Conservation (phyloP, 2,888 invertebrate species). For the Phortica okadai region DNA sequence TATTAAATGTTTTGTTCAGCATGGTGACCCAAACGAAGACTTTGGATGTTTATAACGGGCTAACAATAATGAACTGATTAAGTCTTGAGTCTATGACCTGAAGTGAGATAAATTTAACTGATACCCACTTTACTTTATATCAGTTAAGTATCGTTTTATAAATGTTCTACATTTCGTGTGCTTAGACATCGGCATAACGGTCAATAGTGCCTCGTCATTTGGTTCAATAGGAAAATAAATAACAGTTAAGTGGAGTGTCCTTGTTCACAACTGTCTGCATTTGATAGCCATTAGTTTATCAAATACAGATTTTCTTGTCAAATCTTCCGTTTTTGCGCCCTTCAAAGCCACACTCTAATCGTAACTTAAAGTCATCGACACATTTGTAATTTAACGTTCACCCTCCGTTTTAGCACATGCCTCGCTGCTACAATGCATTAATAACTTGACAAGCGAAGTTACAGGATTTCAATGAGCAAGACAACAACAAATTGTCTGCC, state of each 20-base stretch:
- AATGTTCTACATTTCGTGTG: background rate
- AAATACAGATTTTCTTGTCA: background rate
- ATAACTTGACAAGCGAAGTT: conserved; percentile 43
- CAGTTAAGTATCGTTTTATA: background rate
- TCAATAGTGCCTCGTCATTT: background rate
- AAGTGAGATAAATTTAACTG: too few species aligned
- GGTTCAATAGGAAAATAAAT: background rate
- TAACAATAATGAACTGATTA: too few species aligned
- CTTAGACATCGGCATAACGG: background rate
- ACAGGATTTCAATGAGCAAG: conserved; percentile 46
- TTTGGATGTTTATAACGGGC: too few species aligned
- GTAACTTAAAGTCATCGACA: conserved; percentile 2
- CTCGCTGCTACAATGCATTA: conserved; percentile 4
- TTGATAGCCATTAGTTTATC: conserved; percentile 1
- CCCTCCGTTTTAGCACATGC: too few species aligned
- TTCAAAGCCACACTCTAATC: too few species aligned
- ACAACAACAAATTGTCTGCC: conserved; percentile 62
- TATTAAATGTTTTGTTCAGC: too few species aligned
- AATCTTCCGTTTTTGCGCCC: background rate
- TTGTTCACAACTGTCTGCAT: background rate
- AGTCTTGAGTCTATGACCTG: too few species aligned
- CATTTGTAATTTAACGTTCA: background rate
- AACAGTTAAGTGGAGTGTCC: background rate
- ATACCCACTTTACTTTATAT: too few species aligned
- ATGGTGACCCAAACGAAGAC: too few species aligned